Percentiles rank a stretch among this genome's conserved stretches.
Conservation (phyloP, 2,888 invertebrate genomes). For the Callimorpha dominula region DNA sequence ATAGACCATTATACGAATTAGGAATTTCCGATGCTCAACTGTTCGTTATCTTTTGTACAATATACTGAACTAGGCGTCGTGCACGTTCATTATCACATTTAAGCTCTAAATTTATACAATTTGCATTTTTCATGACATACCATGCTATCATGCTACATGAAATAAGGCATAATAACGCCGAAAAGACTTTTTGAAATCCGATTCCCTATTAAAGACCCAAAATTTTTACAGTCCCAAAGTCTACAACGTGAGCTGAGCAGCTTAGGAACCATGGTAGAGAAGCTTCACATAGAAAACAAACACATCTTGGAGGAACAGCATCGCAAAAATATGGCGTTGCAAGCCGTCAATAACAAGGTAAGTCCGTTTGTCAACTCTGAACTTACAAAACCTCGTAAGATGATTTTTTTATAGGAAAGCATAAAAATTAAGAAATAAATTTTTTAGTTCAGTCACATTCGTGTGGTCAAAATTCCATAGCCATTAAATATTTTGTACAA, state of each 20-base stretch:
- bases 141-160: too few relatives aligned
- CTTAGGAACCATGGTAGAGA: slow-evolving; percentile 71
- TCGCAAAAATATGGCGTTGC: slow-evolving; percentile 64
- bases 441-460: neutral
- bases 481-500: neutral
- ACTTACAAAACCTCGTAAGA: neutral
- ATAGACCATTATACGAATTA: too few relatives aligned
- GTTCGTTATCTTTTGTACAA: too few relatives aligned
- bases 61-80: too few relatives aligned
- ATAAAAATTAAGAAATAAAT: neutral
- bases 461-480: too few relatives aligned
- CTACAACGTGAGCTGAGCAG: slow-evolving; percentile 81
- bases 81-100: too few relatives aligned
- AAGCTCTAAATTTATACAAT: too few relatives aligned
- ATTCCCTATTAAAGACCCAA: neutral
- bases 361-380: neutral
- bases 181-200: neutral
- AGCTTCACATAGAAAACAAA: slow-evolving; percentile 72
- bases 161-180: too few relatives aligned
- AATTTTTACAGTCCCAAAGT: slow-evolving; percentile 69
- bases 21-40: too few relatives aligned
- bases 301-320: slow-evolving; percentile 75
- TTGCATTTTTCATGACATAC: too few relatives aligned
- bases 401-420: too few relatives aligned
- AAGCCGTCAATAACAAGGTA: slow-evolving; percentile 67